Evolutionary conservation across 1,140 invertebrate species (phyloP).

Genomic region (Heliothis virescens): DNA sequence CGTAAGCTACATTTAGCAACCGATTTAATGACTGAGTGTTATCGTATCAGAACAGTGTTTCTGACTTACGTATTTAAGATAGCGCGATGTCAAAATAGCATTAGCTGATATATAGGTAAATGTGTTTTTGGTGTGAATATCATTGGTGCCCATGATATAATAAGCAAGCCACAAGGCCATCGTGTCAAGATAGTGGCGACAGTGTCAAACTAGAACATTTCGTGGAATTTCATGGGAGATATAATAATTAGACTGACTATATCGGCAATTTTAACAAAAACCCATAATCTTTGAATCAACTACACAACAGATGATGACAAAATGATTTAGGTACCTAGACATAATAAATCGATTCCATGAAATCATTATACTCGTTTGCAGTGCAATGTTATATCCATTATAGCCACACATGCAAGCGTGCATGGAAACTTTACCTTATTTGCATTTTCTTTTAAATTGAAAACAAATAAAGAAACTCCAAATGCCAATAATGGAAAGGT

Average conservation of each 20-base stretch:
- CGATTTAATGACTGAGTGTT: constrained; percentile 18
- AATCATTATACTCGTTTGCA: background rate
- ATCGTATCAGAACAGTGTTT: constrained; percentile 23
- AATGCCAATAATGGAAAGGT: background rate
- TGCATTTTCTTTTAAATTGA: background rate
- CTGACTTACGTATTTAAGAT: constrained; percentile 2
- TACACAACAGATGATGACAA: too few relatives aligned
- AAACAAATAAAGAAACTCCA: background rate
- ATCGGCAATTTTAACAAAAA: background rate
- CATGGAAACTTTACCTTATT: too few relatives aligned
- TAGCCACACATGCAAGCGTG: too few relatives aligned
- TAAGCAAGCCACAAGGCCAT: constrained; percentile 9
- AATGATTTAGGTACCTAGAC: too few relatives aligned
- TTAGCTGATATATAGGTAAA: constrained; percentile 36
- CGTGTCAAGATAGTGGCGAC: constrained; percentile 7
- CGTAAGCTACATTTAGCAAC: constrained; percentile 11
- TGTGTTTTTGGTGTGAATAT: constrained; percentile 34
- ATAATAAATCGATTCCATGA: background rate
- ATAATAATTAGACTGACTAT: background rate
- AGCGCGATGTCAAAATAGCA: constrained; percentile 6
- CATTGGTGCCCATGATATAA: constrained; percentile 27
- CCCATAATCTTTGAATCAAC: too few relatives aligned
- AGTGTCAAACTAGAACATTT: background rate
- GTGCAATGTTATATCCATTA: too few relatives aligned
- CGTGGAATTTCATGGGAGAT: background rate